A percentile compares a stretch with the other conserved stretches of the same genome.
phyloP scores from a whole-genome alignment of 2,113 vertebrate species.

The Notothenia rossii region DNA sequence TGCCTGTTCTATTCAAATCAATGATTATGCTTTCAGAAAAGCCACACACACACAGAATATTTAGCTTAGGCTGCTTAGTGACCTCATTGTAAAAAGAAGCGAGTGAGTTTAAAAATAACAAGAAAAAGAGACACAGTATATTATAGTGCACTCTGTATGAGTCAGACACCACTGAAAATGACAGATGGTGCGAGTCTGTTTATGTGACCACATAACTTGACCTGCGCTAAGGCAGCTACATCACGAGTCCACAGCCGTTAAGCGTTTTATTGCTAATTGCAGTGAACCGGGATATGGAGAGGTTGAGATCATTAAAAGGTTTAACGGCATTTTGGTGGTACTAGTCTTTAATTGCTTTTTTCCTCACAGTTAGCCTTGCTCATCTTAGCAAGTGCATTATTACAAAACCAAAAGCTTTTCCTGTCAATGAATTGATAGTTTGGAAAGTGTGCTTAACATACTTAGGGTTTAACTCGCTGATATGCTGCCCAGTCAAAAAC shows the following conservation, averaged over 20 bases:
- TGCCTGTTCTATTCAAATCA: neutral
- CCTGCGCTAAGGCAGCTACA: slow-evolving; percentile 51
- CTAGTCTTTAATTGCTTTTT: slow-evolving; percentile 62
- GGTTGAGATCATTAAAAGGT: slow-evolving; percentile 63
- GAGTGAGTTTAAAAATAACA: neutral
- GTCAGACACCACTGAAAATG: slow-evolving; percentile 45
- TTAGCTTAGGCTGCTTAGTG: neutral
- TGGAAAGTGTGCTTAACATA: slow-evolving; percentile 15
- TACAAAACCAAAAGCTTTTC: slow-evolving; percentile 11
- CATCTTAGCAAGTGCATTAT: slow-evolving; percentile 39
- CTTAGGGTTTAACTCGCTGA: slow-evolving; percentile 8
- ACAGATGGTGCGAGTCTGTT: slow-evolving; percentile 49
- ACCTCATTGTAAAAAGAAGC: neutral
- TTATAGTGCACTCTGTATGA: slow-evolving; percentile 28
- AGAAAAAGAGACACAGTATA: neutral
- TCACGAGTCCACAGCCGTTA: slow-evolving; percentile 48
- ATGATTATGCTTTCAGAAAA: neutral
- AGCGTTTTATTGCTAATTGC: slow-evolving; percentile 71
- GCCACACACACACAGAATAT: neutral
- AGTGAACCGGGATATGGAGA: slow-evolving; percentile 58
- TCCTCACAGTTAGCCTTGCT: slow-evolving; percentile 14
- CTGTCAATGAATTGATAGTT: slow-evolving; percentile 2
- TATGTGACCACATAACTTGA: slow-evolving; percentile 56
- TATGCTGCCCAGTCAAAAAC: neutral
- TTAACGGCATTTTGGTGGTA: slow-evolving; percentile 56